These are phyloP conservation scores for Sturnira hondurensis DNA, from an alignment of 2,113 vertebrate genomes.

Conservation along the genomic window DNA sequence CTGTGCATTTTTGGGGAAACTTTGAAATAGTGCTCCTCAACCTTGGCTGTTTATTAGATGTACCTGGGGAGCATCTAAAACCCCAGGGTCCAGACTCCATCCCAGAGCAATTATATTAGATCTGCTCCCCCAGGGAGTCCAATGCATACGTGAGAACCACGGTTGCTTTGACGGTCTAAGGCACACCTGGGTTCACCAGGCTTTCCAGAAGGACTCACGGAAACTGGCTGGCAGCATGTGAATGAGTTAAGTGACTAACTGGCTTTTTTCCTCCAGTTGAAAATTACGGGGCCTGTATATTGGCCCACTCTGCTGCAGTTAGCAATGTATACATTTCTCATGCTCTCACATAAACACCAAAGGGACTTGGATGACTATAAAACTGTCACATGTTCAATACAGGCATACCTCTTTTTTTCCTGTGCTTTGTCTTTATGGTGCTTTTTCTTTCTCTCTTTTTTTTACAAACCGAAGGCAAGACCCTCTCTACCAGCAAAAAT, in stretches of 20 bases:
- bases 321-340: background rate
- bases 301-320: background rate
- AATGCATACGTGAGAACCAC: fast-evolving
- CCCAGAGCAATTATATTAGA: background rate
- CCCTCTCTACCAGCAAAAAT: background rate
- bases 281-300: background rate
- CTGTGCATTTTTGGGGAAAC: background rate
- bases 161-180: background rate
- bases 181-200: background rate
- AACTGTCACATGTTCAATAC: background rate
- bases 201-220: background rate
- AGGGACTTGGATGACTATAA: conserved; percentile 20
- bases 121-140: background rate
- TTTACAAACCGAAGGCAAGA: background rate
- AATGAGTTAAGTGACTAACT: background rate
- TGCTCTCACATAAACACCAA: background rate
- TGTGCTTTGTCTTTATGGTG: background rate
- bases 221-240: background rate
- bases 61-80: background rate
- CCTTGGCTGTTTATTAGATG: background rate
- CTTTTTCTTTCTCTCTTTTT: too few relatives aligned
- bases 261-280: background rate
- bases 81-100: background rate
- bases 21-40: background rate
- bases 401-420: background rate